These are phyloP conservation scores for Gadus macrocephalus DNA, from an alignment of 2,113 vertebrate species.

Conservation along the genomic window DNA sequence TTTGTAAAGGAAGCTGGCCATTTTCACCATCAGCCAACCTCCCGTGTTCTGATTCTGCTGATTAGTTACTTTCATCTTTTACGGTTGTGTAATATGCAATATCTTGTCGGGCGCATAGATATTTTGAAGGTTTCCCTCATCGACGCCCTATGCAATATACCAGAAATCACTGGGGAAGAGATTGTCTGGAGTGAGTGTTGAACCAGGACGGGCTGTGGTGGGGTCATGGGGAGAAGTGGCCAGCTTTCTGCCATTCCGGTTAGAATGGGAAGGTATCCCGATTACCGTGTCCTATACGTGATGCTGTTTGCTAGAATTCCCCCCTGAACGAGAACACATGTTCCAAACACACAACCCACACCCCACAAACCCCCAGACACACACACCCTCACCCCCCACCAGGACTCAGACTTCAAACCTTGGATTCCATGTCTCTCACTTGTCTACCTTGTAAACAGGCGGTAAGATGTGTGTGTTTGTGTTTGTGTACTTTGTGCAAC, in stretches of 20 bases:
- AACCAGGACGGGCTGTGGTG: too few relatives aligned
- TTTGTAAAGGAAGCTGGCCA: background rate
- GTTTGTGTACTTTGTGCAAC: background rate
- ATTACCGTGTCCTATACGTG: background rate
- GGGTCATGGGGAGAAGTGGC: background rate
- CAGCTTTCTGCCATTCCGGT: background rate
- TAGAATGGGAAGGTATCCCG: background rate
- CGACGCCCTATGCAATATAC: too few relatives aligned
- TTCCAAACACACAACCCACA: background rate
- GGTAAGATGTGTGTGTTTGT: background rate
- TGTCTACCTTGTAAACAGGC: background rate
- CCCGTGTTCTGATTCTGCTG: background rate
- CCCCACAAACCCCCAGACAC: background rate
- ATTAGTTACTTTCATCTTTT: background rate
- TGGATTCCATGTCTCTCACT: background rate
- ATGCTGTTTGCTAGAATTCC: background rate
- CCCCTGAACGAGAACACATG: too few relatives aligned
- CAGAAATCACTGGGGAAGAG: too few relatives aligned
- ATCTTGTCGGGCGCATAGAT: too few relatives aligned
- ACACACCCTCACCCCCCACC: background rate
- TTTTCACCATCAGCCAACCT: background rate
- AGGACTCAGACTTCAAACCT: background rate
- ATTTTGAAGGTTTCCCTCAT: too few relatives aligned
- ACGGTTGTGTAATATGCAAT: too few relatives aligned
- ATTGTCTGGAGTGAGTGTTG: too few relatives aligned